Conservation (phyloP, 1,140 invertebrate species). For the Eubasilissa regina region DNA sequence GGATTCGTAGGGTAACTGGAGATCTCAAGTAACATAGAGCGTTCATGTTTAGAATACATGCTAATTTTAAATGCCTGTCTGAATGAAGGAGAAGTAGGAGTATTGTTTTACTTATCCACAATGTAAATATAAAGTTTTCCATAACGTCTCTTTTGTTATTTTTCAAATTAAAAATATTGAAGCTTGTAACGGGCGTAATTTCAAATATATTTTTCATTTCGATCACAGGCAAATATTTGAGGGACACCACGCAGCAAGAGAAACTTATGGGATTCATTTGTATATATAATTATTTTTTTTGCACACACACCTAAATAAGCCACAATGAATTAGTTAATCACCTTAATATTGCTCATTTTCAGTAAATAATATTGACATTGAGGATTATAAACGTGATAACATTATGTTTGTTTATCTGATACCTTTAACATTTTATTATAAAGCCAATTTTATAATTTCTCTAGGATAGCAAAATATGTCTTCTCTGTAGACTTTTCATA, state of each 20-base stretch:
- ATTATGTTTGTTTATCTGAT: not conserved
- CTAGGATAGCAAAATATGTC: too few species aligned
- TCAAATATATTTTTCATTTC: too few species aligned
- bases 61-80: constrained; percentile 28
- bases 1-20: constrained; percentile 37
- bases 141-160: constrained; percentile 5
- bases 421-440: constrained; percentile 4
- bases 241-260: not conserved
- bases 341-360: not conserved
- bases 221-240: too few species aligned
- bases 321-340: not conserved
- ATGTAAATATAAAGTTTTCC: constrained; percentile 33
- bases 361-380: constrained; percentile 6
- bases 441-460: constrained; percentile 8
- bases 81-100: not conserved
- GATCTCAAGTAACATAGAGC: constrained; percentile 56
- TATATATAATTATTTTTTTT: constrained; percentile 18
- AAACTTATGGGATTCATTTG: constrained; percentile 4
- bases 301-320: not conserved
- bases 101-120: constrained; percentile 2
- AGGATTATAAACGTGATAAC: not conserved
- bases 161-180: not conserved
- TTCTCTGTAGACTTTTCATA: too few species aligned
- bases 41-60: constrained; percentile 48
- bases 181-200: too few species aligned